Percentiles rank a stretch among this genome's conserved stretches.
These are phyloP conservation scores for Kradibia gibbosae DNA, from an alignment of 1,140 invertebrate species.

Conservation along the genomic window DNA sequence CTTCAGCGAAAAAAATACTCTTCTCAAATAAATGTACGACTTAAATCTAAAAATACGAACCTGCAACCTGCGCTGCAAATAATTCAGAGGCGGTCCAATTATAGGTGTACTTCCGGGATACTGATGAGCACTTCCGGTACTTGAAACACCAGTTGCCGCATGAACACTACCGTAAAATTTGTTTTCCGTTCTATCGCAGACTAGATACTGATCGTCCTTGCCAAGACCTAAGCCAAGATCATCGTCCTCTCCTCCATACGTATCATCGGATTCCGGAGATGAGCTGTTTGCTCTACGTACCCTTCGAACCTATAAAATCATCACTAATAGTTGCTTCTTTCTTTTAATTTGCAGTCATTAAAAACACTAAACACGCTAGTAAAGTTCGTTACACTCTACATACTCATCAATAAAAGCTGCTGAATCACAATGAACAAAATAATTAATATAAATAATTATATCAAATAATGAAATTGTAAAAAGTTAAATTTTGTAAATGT, in stretches of 20 bases:
- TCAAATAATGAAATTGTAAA: too few relatives aligned
- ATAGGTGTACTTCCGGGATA: slow-evolving; percentile 69
- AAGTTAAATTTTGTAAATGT: too few relatives aligned
- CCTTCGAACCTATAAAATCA: slow-evolving; percentile 73
- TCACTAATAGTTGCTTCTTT: not conserved
- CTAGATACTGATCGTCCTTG: slow-evolving; percentile 87
- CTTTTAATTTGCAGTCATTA: too few relatives aligned
- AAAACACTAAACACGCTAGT: too few relatives aligned
- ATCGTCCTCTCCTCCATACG: slow-evolving; percentile 84
- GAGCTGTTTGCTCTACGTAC: slow-evolving; percentile 82
- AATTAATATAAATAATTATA: too few relatives aligned
- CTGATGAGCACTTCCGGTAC: slow-evolving; percentile 67
- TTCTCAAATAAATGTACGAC: too few relatives aligned
- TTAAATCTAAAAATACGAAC: slow-evolving; percentile 47
- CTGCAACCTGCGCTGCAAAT: slow-evolving; percentile 68
- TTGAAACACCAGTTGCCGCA: slow-evolving; percentile 66
- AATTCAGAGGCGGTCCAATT: slow-evolving; percentile 68
- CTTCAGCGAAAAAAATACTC: too few relatives aligned
- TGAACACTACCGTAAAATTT: slow-evolving; percentile 85
- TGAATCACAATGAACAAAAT: too few relatives aligned
- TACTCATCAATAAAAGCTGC: too few relatives aligned
- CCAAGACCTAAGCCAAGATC: slow-evolving; percentile 80
- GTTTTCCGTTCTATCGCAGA: slow-evolving; percentile 87
- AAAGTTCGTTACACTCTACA: too few relatives aligned
- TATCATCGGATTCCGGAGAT: slow-evolving; percentile 87